phyloP scores from a whole-genome alignment of 2,797 vertebrate species.

The Petrocephalus sullivani region DNA sequence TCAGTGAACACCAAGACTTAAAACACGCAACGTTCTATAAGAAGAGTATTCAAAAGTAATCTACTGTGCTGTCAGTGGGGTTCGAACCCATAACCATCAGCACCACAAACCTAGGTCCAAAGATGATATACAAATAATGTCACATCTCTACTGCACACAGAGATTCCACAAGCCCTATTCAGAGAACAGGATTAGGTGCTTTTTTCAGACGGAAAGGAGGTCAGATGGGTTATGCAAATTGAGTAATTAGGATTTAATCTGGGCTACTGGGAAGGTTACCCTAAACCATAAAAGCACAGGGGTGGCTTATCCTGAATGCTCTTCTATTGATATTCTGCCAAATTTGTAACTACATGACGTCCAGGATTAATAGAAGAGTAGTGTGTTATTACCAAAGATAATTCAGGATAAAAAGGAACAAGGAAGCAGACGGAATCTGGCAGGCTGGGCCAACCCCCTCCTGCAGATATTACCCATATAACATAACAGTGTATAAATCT shows the following conservation, averaged over 20 bases:
- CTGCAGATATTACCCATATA: not conserved
- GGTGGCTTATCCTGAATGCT: not conserved
- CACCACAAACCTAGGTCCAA: not conserved
- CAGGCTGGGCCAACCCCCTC: not conserved
- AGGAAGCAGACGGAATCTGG: not conserved
- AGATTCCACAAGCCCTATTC: not conserved
- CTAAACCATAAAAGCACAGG: not conserved
- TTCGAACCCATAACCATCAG: not conserved
- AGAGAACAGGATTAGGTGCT: not conserved
- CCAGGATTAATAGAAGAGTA: not conserved
- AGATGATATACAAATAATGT: not conserved
- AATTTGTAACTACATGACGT: not conserved
- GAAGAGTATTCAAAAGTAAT: not conserved
- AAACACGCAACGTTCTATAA: not conserved
- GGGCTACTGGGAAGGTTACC: conserved; percentile 8
- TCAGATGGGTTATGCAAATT: not conserved
- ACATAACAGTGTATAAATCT: not conserved
- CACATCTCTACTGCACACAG: not conserved
- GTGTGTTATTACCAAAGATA: not conserved
- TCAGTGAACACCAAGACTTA: not conserved
- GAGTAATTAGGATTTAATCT: not conserved
- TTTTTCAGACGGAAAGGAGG: not conserved
- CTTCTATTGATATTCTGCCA: not conserved
- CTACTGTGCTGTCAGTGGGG: not conserved
- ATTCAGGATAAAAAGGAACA: not conserved